These are phyloP conservation scores for Archaeoteleia sp. DNA, from an alignment of 2,888 invertebrate genomes.

Conservation along the genomic window DNA sequence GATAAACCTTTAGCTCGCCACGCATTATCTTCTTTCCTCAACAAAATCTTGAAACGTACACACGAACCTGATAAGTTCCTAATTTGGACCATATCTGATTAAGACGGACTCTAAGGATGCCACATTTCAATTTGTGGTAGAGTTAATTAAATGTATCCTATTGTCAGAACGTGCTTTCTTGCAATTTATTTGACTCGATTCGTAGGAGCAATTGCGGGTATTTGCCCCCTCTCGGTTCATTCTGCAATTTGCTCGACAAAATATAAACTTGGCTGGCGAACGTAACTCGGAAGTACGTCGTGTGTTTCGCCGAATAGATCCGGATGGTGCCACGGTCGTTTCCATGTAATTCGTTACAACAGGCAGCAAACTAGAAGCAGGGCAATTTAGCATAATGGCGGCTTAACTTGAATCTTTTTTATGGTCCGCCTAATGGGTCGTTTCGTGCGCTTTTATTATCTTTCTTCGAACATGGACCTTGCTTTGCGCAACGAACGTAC, in stretches of 20 bases:
- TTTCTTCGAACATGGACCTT: conserved; percentile 45
- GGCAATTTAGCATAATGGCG: conserved; percentile 68
- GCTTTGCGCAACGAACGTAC: conserved; percentile 4
- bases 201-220: background rate
- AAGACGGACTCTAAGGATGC: too few relatives aligned
- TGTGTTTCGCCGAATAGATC: conserved; percentile 3
- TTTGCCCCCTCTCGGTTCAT: background rate
- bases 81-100: too few relatives aligned
- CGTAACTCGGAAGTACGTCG: conserved; percentile 1
- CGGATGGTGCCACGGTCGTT: conserved; percentile 12
- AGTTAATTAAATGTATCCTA: too few relatives aligned
- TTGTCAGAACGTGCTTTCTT: too few relatives aligned
- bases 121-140: too few relatives aligned
- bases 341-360: conserved; percentile 26
- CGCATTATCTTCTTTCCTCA: too few relatives aligned
- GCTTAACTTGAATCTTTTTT: conserved; percentile 70
- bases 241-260: background rate
- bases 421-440: conserved; percentile 66
- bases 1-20: too few relatives aligned
- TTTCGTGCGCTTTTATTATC: conserved; percentile 63
- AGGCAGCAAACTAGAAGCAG: conserved; percentile 36
- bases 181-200: too few relatives aligned
- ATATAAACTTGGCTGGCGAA: background rate
- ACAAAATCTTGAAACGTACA: too few relatives aligned
- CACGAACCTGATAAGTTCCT: too few relatives aligned